phyloP scores from a whole-genome alignment of 2,797 vertebrate species.

The Dicrostonyx torquatus region DNA sequence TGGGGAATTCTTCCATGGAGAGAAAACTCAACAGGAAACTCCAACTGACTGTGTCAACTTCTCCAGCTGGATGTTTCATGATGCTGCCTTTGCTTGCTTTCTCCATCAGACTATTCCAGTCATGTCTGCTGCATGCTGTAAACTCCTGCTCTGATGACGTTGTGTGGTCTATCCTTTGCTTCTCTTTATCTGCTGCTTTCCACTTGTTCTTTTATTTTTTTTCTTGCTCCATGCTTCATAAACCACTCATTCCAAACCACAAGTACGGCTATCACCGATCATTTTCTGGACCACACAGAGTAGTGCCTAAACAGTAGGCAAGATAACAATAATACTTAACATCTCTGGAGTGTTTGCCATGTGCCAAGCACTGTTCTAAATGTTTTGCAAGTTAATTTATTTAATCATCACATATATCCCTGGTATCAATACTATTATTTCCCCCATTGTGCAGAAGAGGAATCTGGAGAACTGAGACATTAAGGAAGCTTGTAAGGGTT shows the following conservation, averaged over 20 bases:
- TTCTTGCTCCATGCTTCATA: background rate
- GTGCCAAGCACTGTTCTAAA: background rate
- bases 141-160: background rate
- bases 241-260: background rate
- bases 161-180: background rate
- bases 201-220: background rate
- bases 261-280: background rate
- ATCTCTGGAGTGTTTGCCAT: background rate
- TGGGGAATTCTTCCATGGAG: background rate
- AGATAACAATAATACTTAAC: background rate
- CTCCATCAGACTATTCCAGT: background rate
- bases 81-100: background rate
- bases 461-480: slow-evolving; percentile 6
- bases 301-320: background rate
- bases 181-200: background rate
- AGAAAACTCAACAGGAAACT: background rate
- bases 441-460: background rate
- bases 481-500: slow-evolving; percentile 23
- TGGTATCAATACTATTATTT: background rate
- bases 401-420: slow-evolving; percentile 14
- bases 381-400: slow-evolving; percentile 9
- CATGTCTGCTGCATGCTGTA: background rate
- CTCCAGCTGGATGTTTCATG: background rate
- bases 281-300: background rate
- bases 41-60: background rate